A percentile compares a stretch with the other conserved stretches of the same genome.
phyloP scores from a whole-genome alignment of 1,140 invertebrate species.

The Listronotus bonariensis region DNA sequence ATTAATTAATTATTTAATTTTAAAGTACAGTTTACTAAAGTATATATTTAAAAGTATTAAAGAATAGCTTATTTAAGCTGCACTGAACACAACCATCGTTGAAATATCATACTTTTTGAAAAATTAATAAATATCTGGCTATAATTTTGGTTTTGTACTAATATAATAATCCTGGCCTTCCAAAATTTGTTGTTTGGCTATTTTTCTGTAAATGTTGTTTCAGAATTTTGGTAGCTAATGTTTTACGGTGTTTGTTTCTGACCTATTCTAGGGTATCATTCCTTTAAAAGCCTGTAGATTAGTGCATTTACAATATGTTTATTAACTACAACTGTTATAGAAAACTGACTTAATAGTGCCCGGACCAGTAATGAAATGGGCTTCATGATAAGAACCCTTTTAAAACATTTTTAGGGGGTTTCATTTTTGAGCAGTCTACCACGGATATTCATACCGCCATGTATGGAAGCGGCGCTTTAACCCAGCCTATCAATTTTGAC shows the following conservation, averaged over 20 bases:
- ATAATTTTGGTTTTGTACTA: constrained; percentile 30
- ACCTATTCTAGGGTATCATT: constrained; percentile 40
- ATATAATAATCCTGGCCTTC: constrained; percentile 32
- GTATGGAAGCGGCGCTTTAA: too few relatives aligned
- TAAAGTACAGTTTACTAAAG: too few relatives aligned
- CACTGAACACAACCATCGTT: not conserved
- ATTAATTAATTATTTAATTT: too few relatives aligned
- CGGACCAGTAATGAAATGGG: too few relatives aligned
- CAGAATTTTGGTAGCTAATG: constrained; percentile 41
- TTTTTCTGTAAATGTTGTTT: constrained; percentile 37
- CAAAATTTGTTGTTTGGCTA: constrained; percentile 39
- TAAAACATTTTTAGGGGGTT: too few relatives aligned
- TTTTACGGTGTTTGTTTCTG: constrained; percentile 21
- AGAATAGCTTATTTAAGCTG: not conserved
- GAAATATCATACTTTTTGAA: not conserved
- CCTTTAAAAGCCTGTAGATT: constrained; percentile 47
- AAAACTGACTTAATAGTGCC: too few relatives aligned
- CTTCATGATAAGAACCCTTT: too few relatives aligned
- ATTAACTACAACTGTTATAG: not conserved
- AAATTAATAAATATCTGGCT: constrained; percentile 8
- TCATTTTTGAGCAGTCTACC: too few relatives aligned
- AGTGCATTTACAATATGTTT: constrained; percentile 18
- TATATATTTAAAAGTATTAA: too few relatives aligned
- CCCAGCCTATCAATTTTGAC: too few relatives aligned
- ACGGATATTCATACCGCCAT: too few relatives aligned